phyloP scores from a whole-genome alignment of 2,797 vertebrate genomes.

The Eutrigla gurnardus region DNA sequence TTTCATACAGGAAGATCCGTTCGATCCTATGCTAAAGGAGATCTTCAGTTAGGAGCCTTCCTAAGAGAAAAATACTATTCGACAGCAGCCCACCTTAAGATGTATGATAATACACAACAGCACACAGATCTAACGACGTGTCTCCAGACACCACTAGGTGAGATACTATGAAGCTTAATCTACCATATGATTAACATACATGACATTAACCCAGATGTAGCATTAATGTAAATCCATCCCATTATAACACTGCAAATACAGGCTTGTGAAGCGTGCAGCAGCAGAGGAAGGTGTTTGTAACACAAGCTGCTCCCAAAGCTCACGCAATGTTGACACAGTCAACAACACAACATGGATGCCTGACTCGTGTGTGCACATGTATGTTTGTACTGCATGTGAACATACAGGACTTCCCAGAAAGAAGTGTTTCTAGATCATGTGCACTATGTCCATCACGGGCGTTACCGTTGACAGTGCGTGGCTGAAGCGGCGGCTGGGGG shows the following conservation, averaged over 20 bases:
- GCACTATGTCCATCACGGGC: too few relatives aligned
- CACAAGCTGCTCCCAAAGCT: slow-evolving; percentile 16
- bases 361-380: slow-evolving; percentile 24
- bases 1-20: too few relatives aligned
- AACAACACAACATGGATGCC: slow-evolving; percentile 33
- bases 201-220: too few relatives aligned
- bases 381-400: slow-evolving; percentile 28
- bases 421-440: too few relatives aligned
- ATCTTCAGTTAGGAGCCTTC: too few relatives aligned
- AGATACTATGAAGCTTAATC: background rate
- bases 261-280: slow-evolving; percentile 15
- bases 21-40: too few relatives aligned
- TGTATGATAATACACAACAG: background rate
- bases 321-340: slow-evolving; percentile 54
- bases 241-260: slow-evolving; percentile 17
- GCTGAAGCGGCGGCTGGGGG: slow-evolving; percentile 76
- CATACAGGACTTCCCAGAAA: slow-evolving; percentile 11
- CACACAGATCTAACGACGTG: background rate
- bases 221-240: background rate
- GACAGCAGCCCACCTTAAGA: background rate
- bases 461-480: slow-evolving; percentile 90
- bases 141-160: background rate
- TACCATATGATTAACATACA: background rate
- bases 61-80: too few relatives aligned
- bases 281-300: slow-evolving; percentile 18